Conservation (phyloP, 2,797 vertebrate species). For the Margarornis squamiger region DNA sequence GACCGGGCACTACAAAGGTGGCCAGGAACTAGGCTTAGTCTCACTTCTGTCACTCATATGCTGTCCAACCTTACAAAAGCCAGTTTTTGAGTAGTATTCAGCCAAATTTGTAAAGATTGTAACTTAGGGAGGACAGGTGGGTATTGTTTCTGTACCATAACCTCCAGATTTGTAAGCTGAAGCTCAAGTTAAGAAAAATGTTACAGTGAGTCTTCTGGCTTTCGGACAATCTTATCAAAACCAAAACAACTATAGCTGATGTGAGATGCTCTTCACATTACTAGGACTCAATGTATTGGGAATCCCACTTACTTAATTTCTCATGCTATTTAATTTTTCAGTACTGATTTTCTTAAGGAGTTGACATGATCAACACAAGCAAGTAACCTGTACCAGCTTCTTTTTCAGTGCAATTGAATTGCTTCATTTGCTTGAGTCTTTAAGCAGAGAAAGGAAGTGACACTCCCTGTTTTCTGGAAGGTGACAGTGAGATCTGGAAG, state of each 20-base stretch:
- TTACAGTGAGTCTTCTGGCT: neutral
- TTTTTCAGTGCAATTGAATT: neutral
- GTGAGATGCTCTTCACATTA: neutral
- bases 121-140: neutral
- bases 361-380: slow-evolving; percentile 13
- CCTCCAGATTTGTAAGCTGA: neutral
- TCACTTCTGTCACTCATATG: neutral
- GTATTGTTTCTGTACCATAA: neutral
- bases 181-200: neutral
- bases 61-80: neutral
- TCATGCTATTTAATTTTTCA: neutral
- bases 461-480: neutral
- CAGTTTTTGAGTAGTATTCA: neutral
- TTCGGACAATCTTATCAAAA: neutral
- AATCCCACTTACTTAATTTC: neutral
- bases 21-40: neutral
- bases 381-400: neutral
- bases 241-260: neutral
- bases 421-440: neutral
- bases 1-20: rapidly evolving
- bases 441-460: neutral
- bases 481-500: neutral
- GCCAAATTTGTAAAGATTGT: neutral
- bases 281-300: neutral
- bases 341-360: neutral